A percentile compares a stretch with the other conserved stretches of the same genome.
phyloP scores from a whole-genome alignment of 2,888 invertebrate genomes.

The Pachydiplax longipennis region DNA sequence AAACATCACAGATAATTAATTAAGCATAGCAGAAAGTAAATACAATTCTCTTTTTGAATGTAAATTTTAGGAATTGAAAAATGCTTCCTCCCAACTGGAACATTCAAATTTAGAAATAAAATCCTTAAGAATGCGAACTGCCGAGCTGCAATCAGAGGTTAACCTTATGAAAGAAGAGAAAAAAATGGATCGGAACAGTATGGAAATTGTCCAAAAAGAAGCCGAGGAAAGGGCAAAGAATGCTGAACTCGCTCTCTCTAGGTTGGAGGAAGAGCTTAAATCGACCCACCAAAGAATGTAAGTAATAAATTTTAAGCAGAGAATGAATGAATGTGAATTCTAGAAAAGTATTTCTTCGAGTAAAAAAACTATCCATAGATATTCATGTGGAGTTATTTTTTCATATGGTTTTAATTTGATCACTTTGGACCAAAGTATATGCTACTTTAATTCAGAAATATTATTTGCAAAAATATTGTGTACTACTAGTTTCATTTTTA shows the following conservation, averaged over 20 bases:
- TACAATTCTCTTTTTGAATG: conserved; percentile 65
- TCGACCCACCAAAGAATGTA: background rate
- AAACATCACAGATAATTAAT: too few species aligned
- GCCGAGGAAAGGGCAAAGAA: conserved; percentile 52
- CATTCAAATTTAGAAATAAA: too few species aligned
- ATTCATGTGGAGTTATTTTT: too few species aligned
- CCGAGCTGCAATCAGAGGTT: conserved; percentile 61
- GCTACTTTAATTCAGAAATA: too few species aligned
- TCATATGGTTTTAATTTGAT: too few species aligned
- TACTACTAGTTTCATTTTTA: too few species aligned
- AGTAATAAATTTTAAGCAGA: background rate
- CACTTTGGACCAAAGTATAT: too few species aligned
- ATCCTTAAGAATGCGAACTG: conserved; percentile 56
- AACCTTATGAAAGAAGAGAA: conserved; percentile 60
- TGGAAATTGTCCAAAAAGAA: conserved; percentile 56
- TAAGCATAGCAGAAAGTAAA: too few species aligned
- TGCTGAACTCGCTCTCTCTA: conserved; percentile 51
- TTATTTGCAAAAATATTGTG: too few species aligned
- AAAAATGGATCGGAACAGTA: conserved; percentile 63
- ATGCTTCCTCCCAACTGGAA: conserved; percentile 64
- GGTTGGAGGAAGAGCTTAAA: conserved; percentile 47
- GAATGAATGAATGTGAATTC: too few species aligned
- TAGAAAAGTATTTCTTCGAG: too few species aligned
- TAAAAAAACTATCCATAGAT: too few species aligned
- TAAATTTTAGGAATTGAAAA: conserved; percentile 63